A percentile compares a stretch with the other conserved stretches of the same genome.
These are phyloP conservation scores for Lepisosteus oculatus DNA, from an alignment of 2,113 vertebrate genomes.

Conservation along the genomic window DNA sequence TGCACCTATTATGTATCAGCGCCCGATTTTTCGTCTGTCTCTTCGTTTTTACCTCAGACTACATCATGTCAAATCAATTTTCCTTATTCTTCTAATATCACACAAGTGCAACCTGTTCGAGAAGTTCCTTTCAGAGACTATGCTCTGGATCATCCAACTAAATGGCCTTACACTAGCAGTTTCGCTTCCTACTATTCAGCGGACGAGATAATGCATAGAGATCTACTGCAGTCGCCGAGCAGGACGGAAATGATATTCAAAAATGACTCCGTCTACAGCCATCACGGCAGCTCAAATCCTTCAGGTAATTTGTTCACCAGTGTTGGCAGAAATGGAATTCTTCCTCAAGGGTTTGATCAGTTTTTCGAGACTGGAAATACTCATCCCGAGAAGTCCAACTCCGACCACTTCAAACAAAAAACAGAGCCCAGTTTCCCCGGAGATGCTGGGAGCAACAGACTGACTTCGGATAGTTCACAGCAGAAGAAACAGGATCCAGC, in stretches of 20 bases:
- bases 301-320: constrained; percentile 82
- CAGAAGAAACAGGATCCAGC: constrained; percentile 71
- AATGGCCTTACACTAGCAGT: constrained; percentile 90
- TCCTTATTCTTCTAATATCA: constrained; percentile 91
- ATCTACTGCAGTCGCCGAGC: constrained; percentile 72
- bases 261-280: constrained; percentile 80
- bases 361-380: constrained; percentile 79
- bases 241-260: constrained; percentile 91
- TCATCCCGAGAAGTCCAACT: constrained; percentile 48
- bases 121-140: constrained; percentile 97
- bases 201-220: constrained; percentile 85
- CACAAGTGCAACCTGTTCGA: constrained; percentile 93
- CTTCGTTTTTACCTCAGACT: constrained; percentile 90
- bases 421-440: constrained; percentile 66
- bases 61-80: constrained; percentile 96
- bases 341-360: constrained; percentile 95
- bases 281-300: constrained; percentile 71
- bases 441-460: constrained; percentile 62
- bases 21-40: constrained; percentile 91
- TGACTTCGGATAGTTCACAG: constrained; percentile 68
- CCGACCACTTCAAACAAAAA: constrained; percentile 70
- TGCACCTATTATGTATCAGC: constrained; percentile 95
- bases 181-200: constrained; percentile 91
- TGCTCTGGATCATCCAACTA: constrained; percentile 90
- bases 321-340: constrained; percentile 90